A percentile compares a stretch with the other conserved stretches of the same genome.
Evolutionary conservation across 2,113 vertebrate species (phyloP).

Genomic region (Daboia siamensis): DNA sequence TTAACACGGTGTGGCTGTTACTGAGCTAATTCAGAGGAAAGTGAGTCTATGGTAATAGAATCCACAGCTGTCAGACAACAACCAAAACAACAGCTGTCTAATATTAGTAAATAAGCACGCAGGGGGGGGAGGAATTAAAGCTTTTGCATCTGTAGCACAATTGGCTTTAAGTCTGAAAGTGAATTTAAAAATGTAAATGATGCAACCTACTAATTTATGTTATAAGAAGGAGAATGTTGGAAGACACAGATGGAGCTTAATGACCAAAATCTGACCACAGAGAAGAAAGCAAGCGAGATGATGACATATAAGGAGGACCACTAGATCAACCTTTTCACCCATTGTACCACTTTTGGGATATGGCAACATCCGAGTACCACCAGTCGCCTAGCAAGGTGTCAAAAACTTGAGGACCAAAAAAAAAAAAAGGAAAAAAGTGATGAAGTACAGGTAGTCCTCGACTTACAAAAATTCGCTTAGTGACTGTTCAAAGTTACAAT

Average conservation of each 20-base stretch:
- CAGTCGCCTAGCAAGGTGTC: too few species aligned
- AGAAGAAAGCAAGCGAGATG: neutral
- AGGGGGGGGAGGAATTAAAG: neutral
- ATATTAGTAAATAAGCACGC: neutral
- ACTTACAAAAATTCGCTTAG: too few species aligned
- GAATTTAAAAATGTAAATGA: neutral
- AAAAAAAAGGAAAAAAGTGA: too few species aligned
- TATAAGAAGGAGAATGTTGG: neutral
- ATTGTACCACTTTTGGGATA: too few species aligned
- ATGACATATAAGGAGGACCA: too few species aligned
- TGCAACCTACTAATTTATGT: neutral
- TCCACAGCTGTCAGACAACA: neutral
- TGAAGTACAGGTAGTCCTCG: too few species aligned
- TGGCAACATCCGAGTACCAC: too few species aligned
- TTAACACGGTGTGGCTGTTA: neutral
- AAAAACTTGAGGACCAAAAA: too few species aligned
- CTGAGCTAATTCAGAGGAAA: neutral
- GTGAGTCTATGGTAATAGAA: neutral
- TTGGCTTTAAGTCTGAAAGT: neutral
- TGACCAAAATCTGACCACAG: neutral
- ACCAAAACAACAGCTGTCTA: neutral
- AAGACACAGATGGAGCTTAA: neutral
- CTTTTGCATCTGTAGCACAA: neutral
- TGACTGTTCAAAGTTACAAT: too few species aligned
- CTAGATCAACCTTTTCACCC: too few species aligned